Conservation (phyloP, 2,797 vertebrate species). For the Apogon talboti region DNA sequence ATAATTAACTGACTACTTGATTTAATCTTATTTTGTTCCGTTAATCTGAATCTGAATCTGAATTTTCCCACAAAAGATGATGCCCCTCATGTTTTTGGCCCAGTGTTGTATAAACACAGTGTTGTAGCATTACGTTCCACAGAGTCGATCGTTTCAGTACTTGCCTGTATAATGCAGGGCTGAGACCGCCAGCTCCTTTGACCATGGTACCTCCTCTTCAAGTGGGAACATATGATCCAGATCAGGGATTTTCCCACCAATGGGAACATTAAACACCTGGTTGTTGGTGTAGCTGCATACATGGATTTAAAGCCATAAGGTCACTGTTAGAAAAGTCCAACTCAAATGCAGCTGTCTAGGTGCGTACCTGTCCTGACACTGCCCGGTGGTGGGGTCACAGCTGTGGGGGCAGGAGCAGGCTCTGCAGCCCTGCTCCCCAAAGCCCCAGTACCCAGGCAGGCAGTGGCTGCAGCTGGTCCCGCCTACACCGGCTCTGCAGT, state of each 20-base stretch:
- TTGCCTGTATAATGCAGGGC: conserved; percentile 89
- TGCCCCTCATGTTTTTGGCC: no score
- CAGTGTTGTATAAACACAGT: background rate
- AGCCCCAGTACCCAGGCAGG: conserved; percentile 88
- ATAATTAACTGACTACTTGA: no score
- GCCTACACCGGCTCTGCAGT: conserved; percentile 87
- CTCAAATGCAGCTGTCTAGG: background rate
- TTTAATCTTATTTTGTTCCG: no score
- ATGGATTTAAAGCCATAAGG: background rate
- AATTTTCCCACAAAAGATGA: no score
- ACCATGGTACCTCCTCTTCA: conserved; percentile 85
- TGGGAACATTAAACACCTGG: conserved; percentile 84
- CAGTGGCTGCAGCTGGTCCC: conserved; percentile 86
- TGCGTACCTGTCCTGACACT: conserved; percentile 83
- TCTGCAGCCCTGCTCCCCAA: conserved; percentile 86
- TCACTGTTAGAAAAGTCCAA: background rate
- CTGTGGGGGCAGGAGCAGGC: conserved; percentile 85
- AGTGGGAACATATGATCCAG: conserved; percentile 72
- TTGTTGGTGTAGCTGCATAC: conserved; percentile 78
- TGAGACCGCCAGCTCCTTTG: conserved; percentile 88
- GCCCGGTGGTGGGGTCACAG: conserved; percentile 86
- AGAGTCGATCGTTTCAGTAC: background rate
- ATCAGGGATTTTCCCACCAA: conserved; percentile 89
- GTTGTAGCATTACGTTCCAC: background rate
- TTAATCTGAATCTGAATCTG: no score